Evolutionary conservation across 2,797 vertebrate species (phyloP), one percentile per base, ranked within the genome.

Genomic region (Malacoctenus gilli): DNA sequence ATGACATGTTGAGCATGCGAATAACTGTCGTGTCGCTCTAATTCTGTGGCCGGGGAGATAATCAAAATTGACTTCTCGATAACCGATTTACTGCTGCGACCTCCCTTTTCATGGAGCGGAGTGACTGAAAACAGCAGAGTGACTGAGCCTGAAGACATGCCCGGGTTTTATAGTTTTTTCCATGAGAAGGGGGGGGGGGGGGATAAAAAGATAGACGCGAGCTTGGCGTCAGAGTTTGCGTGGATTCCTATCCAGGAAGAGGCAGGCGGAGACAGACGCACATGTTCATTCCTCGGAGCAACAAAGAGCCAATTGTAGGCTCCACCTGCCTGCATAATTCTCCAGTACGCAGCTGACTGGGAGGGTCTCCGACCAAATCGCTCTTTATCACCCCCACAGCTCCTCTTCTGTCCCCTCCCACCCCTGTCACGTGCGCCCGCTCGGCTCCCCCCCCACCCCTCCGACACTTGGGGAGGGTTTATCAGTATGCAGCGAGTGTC

Each of bases 261-360:
- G 79, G 83, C 82, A 74, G 79, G 73, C 78, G 61, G 63, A 85
- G 65, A 72, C 80, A 77, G 73, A 83, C 64, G 84, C 87, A 91
- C 87, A 89, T 87, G 86, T 85, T 87, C 72, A 56, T 77, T 87
- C 80, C 77, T 79, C 80, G 64, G 77, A 63, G 72, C 84, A 83
- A 91, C 89, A 91, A 89, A 91, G 89, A 88, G 78, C 73, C 80
- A 79, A 87, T 87, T 91, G 90, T 89, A 84, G 68, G 77, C 86
- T 86, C 87, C 87, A 91, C 89, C 89, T 91, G 87, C 80, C 50
- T 13, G 82, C 52, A 60, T 80, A 72, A 77, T 82, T 73, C 80
- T 75, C 47, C 40, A 68, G 53, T 82, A 67, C 60, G 78, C 69
- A 85, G 82, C 79, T 84, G 87, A 86, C 72, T 79, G 79, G 85